phyloP scores from a whole-genome alignment of 1,140 invertebrate species.

The Dolichoris vasculosae region DNA sequence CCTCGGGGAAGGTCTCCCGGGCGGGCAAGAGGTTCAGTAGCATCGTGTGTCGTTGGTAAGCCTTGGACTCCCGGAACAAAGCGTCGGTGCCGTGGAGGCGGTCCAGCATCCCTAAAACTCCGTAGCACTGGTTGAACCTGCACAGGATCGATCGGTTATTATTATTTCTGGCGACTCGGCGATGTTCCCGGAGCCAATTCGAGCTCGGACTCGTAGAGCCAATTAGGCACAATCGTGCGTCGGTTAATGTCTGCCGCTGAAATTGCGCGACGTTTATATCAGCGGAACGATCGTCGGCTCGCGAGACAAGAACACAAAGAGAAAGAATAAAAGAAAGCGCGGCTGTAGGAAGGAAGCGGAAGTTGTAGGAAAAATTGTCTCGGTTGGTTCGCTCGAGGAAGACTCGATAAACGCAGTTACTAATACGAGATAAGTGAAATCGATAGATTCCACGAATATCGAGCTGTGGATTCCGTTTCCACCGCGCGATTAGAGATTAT shows the following conservation, averaged over 20 bases:
- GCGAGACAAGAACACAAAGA: neutral
- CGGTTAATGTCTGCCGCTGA: too few relatives aligned
- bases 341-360: neutral
- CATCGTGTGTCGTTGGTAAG: slow-evolving; percentile 86
- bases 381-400: too few relatives aligned
- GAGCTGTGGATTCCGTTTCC: neutral
- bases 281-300: too few relatives aligned
- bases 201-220: too few relatives aligned
- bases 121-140: slow-evolving; percentile 91
- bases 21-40: slow-evolving; percentile 86
- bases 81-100: slow-evolving; percentile 90
- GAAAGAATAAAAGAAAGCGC: neutral
- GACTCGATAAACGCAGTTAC: too few relatives aligned
- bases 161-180: neutral
- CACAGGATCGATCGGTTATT: neutral
- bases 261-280: too few relatives aligned
- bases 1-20: slow-evolving; percentile 84
- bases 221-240: neutral
- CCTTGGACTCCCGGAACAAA: slow-evolving; percentile 83
- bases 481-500: neutral
- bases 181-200: neutral
- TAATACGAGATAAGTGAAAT: neutral
- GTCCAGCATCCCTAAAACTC: slow-evolving; percentile 89
- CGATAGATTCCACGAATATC: neutral
- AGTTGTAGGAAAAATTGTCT: neutral